Percentiles rank a stretch among this genome's conserved stretches.
These are phyloP conservation scores for Trochalopteron elliotii DNA, from an alignment of 2,113 vertebrate genomes.

Conservation along the genomic window DNA sequence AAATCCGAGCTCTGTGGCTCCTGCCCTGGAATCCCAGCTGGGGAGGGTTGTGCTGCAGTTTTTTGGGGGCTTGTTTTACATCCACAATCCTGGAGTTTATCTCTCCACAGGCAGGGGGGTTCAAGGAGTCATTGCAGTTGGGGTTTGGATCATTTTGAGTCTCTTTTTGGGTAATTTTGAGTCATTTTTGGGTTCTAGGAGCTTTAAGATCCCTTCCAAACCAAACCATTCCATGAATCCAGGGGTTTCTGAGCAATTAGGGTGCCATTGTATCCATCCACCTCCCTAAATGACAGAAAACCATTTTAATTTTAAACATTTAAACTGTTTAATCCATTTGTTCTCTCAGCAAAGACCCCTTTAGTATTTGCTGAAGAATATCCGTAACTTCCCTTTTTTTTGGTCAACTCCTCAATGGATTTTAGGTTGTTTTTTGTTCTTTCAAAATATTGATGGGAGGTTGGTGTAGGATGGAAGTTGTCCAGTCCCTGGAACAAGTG, in stretches of 20 bases:
- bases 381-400: neutral
- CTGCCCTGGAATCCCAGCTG: neutral
- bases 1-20: neutral
- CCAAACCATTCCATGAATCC: neutral
- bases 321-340: neutral
- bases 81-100: neutral
- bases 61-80: neutral
- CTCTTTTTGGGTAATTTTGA: neutral
- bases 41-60: neutral
- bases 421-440: neutral
- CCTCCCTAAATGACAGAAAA: neutral
- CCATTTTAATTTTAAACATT: too few relatives aligned
- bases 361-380: neutral
- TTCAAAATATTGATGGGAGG: neutral
- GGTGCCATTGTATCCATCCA: too few relatives aligned
- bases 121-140: neutral
- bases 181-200: neutral
- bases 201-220: neutral
- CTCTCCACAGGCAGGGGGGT: neutral
- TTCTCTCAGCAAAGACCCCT: neutral
- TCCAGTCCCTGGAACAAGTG: neutral
- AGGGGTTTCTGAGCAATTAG: too few relatives aligned
- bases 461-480: neutral
- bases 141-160: neutral
- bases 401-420: neutral